These are phyloP conservation scores for Wiebesia pumilae DNA, from an alignment of 1,140 invertebrate species.

Conservation along the genomic window DNA sequence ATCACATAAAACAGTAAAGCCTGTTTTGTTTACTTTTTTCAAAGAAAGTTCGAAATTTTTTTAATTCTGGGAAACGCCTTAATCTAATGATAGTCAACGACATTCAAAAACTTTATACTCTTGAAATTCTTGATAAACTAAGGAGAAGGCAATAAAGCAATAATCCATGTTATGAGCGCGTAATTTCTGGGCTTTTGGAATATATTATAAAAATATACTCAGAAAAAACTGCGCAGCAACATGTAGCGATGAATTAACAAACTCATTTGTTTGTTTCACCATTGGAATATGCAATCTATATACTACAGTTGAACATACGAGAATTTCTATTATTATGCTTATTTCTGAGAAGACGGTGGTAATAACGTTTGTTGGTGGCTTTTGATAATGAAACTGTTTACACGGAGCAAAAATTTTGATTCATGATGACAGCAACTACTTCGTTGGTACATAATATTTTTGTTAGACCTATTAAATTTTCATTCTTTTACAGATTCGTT, in stretches of 20 bases:
- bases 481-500: too few species aligned
- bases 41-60: not conserved
- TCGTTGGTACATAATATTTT: not conserved
- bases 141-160: not conserved
- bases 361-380: not conserved
- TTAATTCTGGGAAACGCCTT: not conserved
- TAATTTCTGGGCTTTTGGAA: not conserved
- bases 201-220: not conserved
- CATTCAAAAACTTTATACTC: not conserved
- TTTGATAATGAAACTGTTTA: slow-evolving; percentile 24
- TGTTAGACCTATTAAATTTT: not conserved
- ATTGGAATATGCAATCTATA: not conserved
- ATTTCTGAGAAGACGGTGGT: not conserved
- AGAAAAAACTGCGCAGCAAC: not conserved
- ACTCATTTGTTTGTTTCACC: not conserved
- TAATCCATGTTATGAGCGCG: not conserved
- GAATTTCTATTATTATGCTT: slow-evolving; percentile 18
- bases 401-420: not conserved
- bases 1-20: not conserved
- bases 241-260: not conserved
- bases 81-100: not conserved
- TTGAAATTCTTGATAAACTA: not conserved
- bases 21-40: not conserved
- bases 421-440: not conserved
- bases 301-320: not conserved